Conservation (phyloP, 92 coral and sea anemone genomes). For the Micromussa lordhowensis region DNA sequence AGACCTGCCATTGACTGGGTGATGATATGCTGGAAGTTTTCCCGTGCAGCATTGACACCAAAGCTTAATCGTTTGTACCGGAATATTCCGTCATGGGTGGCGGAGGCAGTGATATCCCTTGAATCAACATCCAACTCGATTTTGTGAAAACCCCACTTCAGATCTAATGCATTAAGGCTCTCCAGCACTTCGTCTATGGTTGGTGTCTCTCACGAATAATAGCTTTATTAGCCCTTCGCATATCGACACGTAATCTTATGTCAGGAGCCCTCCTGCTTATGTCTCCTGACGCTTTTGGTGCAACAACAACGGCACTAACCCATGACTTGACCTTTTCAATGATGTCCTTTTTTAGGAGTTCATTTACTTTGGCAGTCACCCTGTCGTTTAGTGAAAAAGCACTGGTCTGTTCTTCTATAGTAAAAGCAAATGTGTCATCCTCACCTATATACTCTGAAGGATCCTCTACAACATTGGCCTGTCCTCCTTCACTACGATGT, state of each 20-base stretch:
- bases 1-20: slow-evolving; percentile 31
- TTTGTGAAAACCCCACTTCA: slow-evolving; percentile 30
- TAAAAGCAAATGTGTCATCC: slow-evolving; percentile 21
- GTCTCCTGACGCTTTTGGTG: not conserved
- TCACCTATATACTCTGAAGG: too few relatives aligned
- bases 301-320: not conserved
- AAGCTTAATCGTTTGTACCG: slow-evolving; percentile 11
- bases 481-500: slow-evolving; percentile 1
- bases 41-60: slow-evolving; percentile 47
- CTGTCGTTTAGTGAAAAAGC: not conserved
- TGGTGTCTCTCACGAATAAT: slow-evolving; percentile 21
- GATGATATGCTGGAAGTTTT: slow-evolving; percentile 41
- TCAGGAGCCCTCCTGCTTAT: too few relatives aligned
- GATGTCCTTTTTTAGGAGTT: not conserved
- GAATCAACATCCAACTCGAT: not conserved
- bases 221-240: not conserved
- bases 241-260: too few relatives aligned
- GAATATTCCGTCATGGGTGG: slow-evolving; percentile 51
- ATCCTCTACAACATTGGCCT: not conserved
- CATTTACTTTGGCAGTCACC: not conserved
- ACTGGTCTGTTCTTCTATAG: slow-evolving; percentile 18
- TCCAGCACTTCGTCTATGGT: slow-evolving; percentile 44
- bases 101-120: too few relatives aligned
- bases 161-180: slow-evolving; percentile 38
- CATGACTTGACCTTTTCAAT: not conserved